Conservation (phyloP, 2,888 invertebrate species). For the Gari tellinella region DNA sequence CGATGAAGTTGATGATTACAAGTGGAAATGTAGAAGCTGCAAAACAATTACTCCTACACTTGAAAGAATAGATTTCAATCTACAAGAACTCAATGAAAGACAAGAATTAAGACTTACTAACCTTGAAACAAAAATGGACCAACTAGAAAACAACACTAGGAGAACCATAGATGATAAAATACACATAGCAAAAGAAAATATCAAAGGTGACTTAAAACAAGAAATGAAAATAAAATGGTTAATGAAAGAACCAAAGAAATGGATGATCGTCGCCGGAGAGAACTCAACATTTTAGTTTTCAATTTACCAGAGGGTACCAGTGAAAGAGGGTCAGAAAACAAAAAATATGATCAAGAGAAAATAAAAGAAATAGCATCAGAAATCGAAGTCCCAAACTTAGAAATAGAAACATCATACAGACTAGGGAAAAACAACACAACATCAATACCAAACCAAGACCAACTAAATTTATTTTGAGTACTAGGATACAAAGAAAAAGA, state of each 20-base stretch:
- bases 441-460: neutral
- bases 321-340: neutral
- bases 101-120: neutral
- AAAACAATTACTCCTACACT: slow-evolving; percentile 6
- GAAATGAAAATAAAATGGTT: neutral
- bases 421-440: slow-evolving; percentile 1
- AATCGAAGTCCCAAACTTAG: neutral
- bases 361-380: neutral
- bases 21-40: slow-evolving; percentile 8
- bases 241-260: slow-evolving; percentile 1
- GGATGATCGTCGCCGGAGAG: neutral
- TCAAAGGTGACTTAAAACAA: neutral
- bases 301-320: slow-evolving; percentile 1
- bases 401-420: slow-evolving; percentile 10
- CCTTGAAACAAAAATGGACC: neutral
- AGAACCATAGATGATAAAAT: neutral
- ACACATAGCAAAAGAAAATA: neutral
- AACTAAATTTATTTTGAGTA: neutral
- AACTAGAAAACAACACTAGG: neutral
- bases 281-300: slow-evolving; percentile 7
- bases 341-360: neutral
- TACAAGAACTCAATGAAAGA: neutral
- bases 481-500: slow-evolving; percentile 1
- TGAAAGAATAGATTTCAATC: neutral
- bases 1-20: neutral